Evolutionary conservation across 2,888 invertebrate genomes (phyloP), one percentile per base, ranked within the genome.

Genomic region (Doris montereyensis): DNA sequence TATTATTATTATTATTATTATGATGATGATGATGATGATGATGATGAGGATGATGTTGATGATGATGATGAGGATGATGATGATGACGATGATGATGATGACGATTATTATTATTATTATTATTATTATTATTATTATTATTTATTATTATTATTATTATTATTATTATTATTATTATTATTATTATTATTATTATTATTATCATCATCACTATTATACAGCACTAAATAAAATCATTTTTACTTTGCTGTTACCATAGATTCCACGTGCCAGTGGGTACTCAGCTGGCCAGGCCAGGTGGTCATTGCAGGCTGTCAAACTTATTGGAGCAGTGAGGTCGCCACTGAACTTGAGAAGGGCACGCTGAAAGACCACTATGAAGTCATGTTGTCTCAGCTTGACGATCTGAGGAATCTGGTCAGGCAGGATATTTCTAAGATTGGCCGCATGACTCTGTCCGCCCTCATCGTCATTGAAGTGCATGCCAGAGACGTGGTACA

Each of bases 211-310:
- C 3, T 17, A 65, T 13, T 30, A 65, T 21, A 26, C 26, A 2
- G 28, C 26, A 2, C 65, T 28, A 3, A 8, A 65, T 2, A 13
- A 65, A 1, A 26, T 65, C 21, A 34, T 28, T 72, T 1, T 52
- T 17, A 24, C 32, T 73, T 60, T 72, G 17, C n/a, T n/a, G n/a
- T n/a, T 74, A 26, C 78, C 84, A 26, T 81, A 91, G 91, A 86
- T 87, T 72, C 85, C 89, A 13, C 93, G 95, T 10, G 93, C 93
- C 90, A 93, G 78, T 95, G 95, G 95, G 95, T 95, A 57, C 92
- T 95, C 75, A 92, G 93, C 71, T 96, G 95, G 95, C 95, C 96
- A 0, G 95, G 95, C 0, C 95, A 96, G 91, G 93, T 95, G 8
- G 95, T 95, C 3, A 94, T 96, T 68, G 95, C 95, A 0, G 95